phyloP scores from a whole-genome alignment of 2,888 invertebrate genomes.

The Meteorus cinctellus region DNA sequence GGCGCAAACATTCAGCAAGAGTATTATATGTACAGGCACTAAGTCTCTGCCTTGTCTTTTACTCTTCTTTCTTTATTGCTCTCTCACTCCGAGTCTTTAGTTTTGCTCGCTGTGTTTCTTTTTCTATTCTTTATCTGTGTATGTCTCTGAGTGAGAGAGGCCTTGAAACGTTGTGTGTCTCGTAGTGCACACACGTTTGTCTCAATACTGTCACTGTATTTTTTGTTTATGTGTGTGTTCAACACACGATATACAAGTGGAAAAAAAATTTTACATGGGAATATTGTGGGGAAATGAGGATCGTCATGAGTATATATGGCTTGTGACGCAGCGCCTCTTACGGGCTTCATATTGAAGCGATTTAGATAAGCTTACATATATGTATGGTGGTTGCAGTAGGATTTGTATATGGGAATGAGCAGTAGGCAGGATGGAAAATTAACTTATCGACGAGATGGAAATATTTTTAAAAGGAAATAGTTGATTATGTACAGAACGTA shows the following conservation, averaged over 20 bases:
- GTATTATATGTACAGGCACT: neutral
- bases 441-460: too few relatives aligned
- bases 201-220: neutral
- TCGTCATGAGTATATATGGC: neutral
- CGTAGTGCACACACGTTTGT: conserved; percentile 1
- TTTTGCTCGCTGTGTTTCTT: neutral
- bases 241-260: neutral
- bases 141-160: conserved; percentile 21
- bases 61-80: neutral
- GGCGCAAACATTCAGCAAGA: conserved; percentile 27
- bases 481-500: too few relatives aligned
- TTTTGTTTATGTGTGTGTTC: neutral
- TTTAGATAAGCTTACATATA: neutral
- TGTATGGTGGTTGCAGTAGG: neutral
- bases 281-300: neutral
- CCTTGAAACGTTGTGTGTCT: conserved; percentile 32
- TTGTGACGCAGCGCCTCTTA: neutral
- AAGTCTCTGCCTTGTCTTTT: neutral
- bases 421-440: neutral
- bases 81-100: neutral
- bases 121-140: conserved; percentile 2
- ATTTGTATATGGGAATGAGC: neutral
- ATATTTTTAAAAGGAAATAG: too few relatives aligned
- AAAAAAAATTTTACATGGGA: neutral
- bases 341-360: neutral